Conservation (phyloP, 2,797 vertebrate genomes). For the Dipus sagitta region DNA sequence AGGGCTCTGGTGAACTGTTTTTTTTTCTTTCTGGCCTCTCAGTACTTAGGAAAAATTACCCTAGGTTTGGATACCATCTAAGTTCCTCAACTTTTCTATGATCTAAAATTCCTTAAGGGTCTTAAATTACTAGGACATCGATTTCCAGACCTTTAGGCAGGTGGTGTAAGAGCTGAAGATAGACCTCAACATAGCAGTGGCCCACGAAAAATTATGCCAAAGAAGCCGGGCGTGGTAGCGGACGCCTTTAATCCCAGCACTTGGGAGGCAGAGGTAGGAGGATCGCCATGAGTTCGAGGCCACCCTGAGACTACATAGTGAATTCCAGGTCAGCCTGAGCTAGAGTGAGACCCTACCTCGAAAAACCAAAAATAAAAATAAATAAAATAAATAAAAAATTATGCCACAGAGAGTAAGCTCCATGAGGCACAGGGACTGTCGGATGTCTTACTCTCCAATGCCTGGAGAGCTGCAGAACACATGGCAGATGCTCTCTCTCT, state of each 20-base stretch:
- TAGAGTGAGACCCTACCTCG: too few relatives aligned
- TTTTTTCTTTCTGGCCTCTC: not conserved
- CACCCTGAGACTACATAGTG: too few relatives aligned
- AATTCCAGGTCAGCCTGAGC: too few relatives aligned
- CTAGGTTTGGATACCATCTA: not conserved
- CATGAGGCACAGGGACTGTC: not conserved
- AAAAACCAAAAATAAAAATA: too few relatives aligned
- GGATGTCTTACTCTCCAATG: not conserved
- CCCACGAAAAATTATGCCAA: not conserved
- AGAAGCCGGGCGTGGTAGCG: too few relatives aligned
- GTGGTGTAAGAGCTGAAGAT: not conserved
- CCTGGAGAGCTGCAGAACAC: not conserved
- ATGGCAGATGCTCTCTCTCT: too few relatives aligned
- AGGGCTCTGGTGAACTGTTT: not conserved
- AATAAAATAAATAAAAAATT: not conserved
- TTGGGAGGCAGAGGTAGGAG: too few relatives aligned
- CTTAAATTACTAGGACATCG: not conserved
- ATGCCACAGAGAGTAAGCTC: not conserved
- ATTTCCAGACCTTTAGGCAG: conserved; percentile 17
- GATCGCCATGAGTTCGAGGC: too few relatives aligned
- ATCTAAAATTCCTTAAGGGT: conserved; percentile 7
- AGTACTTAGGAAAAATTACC: conserved; percentile 45
- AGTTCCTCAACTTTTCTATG: not conserved
- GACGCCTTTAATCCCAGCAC: too few relatives aligned
- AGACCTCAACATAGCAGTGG: not conserved